These are phyloP conservation scores for Saturnia japonica DNA, from an alignment of 2,888 invertebrate species.

Conservation along the genomic window DNA sequence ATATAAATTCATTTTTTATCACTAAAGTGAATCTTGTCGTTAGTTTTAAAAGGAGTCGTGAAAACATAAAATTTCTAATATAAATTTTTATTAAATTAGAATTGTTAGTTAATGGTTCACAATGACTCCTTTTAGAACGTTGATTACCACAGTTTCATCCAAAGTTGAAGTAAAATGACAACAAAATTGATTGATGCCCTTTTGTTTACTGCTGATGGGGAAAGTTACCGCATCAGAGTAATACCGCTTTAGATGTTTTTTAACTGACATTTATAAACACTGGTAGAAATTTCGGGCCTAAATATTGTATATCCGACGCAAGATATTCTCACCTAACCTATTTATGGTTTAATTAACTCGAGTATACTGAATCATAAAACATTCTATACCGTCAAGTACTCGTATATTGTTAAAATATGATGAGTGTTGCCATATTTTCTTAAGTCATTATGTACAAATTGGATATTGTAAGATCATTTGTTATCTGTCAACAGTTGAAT, in stretches of 20 bases:
- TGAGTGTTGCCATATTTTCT: slow-evolving; percentile 82
- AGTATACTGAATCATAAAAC: background rate
- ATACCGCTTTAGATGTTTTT: slow-evolving; percentile 8
- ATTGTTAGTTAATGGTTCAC: background rate
- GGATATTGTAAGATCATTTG: slow-evolving; percentile 81
- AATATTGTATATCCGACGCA: slow-evolving; percentile 24
- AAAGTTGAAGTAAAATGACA: background rate
- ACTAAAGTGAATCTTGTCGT: background rate
- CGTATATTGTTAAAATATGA: slow-evolving; percentile 74
- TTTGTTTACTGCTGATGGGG: background rate
- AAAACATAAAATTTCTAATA: background rate
- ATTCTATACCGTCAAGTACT: slow-evolving; percentile 45
- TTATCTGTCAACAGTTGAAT: slow-evolving; percentile 82
- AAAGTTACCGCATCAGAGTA: background rate
- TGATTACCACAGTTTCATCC: slow-evolving; percentile 1
- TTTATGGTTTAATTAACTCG: slow-evolving; percentile 9
- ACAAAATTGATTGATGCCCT: background rate
- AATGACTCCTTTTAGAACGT: slow-evolving; percentile 10
- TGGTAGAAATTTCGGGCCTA: slow-evolving; percentile 29
- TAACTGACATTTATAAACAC: slow-evolving; percentile 27
- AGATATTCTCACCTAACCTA: slow-evolving; percentile 30
- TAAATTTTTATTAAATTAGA: too few relatives aligned
- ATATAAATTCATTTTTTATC: slow-evolving; percentile 21
- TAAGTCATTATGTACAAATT: slow-evolving; percentile 82
- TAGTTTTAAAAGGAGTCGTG: background rate